Evolutionary conservation across 2,113 vertebrate genomes (phyloP), one percentile per base, ranked within the genome.

Genomic region (Phyllopteryx taeniolatus): DNA sequence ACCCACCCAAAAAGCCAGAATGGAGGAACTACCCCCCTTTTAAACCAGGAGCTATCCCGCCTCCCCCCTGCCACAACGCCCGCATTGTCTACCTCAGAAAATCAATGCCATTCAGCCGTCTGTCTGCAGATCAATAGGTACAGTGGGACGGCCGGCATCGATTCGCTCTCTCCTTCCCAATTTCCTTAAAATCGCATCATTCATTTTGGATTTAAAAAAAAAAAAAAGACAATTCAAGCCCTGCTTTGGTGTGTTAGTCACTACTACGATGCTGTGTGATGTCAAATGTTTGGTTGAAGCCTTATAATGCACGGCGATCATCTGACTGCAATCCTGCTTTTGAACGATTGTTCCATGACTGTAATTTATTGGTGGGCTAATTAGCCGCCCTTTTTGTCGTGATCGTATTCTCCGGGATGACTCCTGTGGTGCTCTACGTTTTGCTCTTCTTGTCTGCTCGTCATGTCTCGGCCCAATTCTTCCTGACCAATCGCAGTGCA

Each of bases 71-170:
- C 63, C 39, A 22, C 63, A 87, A 90, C 87, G 87, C 85, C 90
- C 89, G 86, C 91, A 92, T 92, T 90, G 91, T 93, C 93, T 93
- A 94, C 93, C 93, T 94, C 93, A 93, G 85, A 92, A 92, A 92
- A 92, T 92, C 90, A 71, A 90, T 91, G 89, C 89, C 85, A 88
- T 91, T 89, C 84, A 44, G 83, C 89, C 87, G 84, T 89, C 88
- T 86, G 76, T 69, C 68, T 69, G 64, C 80, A 79, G 88, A 92
- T 92, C 91, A 82, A 91, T 93, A 91, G 92, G 91, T 94, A 93
- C 92, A 90, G 89, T 87, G 87, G 88, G 86, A 89, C 85, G 88
- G 86, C 86, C 87, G 80, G 84, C 78, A 89, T 92, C 31, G 85
- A 92, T 86, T 78, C 74, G 66, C 71, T 70, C 72, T 73, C 82